A percentile compares a stretch with the other conserved stretches of the same genome.
Evolutionary conservation across 2,113 vertebrate genomes (phyloP).

Genomic region (Ochotona princeps): DNA sequence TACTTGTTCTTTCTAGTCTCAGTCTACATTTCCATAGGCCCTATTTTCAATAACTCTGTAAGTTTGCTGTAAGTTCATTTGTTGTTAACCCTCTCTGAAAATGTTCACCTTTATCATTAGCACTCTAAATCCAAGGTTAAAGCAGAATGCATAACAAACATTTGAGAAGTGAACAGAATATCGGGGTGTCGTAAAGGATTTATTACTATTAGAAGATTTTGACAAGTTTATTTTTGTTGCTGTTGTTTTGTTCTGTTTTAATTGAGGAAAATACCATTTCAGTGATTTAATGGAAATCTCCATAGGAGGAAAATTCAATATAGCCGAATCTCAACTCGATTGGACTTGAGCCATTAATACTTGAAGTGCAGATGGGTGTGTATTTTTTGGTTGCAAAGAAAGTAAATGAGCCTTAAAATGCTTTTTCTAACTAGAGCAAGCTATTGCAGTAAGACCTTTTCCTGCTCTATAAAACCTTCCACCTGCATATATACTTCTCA

Average conservation of each 20-base stretch:
- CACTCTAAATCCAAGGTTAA: constrained; percentile 41
- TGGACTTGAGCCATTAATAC: constrained; percentile 23
- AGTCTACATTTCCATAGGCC: background rate
- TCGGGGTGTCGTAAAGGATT: constrained; percentile 13
- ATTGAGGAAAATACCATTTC: background rate
- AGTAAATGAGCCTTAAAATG: constrained; percentile 47
- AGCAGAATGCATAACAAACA: background rate
- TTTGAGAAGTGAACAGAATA: constrained; percentile 21
- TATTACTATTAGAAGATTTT: constrained; percentile 14
- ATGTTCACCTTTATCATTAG: background rate
- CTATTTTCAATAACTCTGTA: constrained; percentile 30
- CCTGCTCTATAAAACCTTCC: constrained; percentile 32
- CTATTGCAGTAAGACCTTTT: constrained; percentile 3
- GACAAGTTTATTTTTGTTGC: background rate
- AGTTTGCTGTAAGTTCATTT: background rate
- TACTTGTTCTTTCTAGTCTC: background rate
- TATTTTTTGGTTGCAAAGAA: background rate
- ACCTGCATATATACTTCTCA: constrained; percentile 4
- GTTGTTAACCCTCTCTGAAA: constrained; percentile 26
- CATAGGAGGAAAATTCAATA: background rate
- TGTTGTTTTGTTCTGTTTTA: too few species aligned
- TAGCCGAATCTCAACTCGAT: background rate
- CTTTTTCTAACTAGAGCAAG: constrained; percentile 21
- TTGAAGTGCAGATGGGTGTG: background rate
- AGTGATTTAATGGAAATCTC: constrained; percentile 40